Evolutionary conservation across 2,113 vertebrate genomes (phyloP).

Genomic region (Phrynosoma blainvillii): DNA sequence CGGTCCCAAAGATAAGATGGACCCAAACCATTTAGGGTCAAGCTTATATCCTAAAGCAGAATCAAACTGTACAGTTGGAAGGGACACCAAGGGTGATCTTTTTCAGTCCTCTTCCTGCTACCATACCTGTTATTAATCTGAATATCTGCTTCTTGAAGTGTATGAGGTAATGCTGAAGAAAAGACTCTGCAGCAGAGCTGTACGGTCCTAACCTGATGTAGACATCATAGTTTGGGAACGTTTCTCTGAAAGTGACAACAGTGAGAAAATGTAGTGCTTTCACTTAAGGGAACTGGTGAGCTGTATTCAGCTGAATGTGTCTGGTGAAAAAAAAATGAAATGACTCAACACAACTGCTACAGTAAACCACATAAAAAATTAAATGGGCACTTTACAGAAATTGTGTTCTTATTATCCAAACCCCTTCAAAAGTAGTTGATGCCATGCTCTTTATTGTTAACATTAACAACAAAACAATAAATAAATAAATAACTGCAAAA

Average conservation of each 20-base stretch:
- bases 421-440: background rate
- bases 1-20: too few species aligned
- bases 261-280: background rate
- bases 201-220: background rate
- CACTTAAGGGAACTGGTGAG: background rate
- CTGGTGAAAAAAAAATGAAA: background rate
- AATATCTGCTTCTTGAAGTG: background rate
- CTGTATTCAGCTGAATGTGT: background rate
- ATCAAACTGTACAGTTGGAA: too few species aligned
- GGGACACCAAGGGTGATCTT: too few species aligned
- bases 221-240: background rate
- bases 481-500: background rate
- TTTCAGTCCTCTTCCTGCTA: too few species aligned
- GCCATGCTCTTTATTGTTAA: background rate
- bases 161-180: background rate
- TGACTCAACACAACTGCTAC: background rate
- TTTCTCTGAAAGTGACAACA: background rate
- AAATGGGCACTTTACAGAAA: constrained; percentile 15
- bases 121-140: background rate
- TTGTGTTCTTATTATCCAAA: constrained; percentile 24
- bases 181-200: background rate
- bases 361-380: constrained; percentile 28
- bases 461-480: background rate
- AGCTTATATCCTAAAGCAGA: too few species aligned
- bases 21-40: too few species aligned